phyloP scores from a whole-genome alignment of 2,797 vertebrate species.

The Cuniculus paca region DNA sequence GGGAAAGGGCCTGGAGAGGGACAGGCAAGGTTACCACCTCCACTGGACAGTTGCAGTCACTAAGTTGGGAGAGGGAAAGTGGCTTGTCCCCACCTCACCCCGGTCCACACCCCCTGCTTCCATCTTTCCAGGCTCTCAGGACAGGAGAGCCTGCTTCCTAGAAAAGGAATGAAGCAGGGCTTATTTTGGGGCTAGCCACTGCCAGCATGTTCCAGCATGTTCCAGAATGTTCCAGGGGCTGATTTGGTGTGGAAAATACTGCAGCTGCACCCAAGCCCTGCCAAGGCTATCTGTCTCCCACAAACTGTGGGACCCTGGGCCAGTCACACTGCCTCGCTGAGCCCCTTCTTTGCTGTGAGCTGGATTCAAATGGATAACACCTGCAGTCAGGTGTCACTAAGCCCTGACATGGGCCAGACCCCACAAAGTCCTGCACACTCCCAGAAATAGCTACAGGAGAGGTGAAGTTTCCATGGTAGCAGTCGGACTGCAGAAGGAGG shows the following conservation, averaged over 20 bases:
- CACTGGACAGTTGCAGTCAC: not conserved
- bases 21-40: too few relatives aligned
- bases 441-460: not conserved
- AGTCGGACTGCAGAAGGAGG: not conserved
- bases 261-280: conserved; percentile 59
- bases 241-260: conserved; percentile 47
- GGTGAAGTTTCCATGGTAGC: not conserved
- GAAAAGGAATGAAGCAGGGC: conserved; percentile 45
- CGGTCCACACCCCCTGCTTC: rapidly evolving
- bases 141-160: conserved; percentile 48
- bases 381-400: not conserved
- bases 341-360: not conserved
- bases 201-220: conserved; percentile 31
- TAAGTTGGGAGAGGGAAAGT: not conserved
- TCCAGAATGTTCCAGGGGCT: conserved; percentile 57
- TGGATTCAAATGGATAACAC: not conserved
- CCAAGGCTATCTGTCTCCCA: conserved; percentile 6
- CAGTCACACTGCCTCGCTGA: not conserved
- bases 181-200: not conserved
- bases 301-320: conserved; percentile 2
- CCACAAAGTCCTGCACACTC: not conserved
- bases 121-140: not conserved
- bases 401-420: not conserved
- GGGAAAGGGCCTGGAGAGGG: not conserved
- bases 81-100: not conserved